Conservation (phyloP, 2,888 invertebrate genomes). For the Ceriagrion tenellum region DNA sequence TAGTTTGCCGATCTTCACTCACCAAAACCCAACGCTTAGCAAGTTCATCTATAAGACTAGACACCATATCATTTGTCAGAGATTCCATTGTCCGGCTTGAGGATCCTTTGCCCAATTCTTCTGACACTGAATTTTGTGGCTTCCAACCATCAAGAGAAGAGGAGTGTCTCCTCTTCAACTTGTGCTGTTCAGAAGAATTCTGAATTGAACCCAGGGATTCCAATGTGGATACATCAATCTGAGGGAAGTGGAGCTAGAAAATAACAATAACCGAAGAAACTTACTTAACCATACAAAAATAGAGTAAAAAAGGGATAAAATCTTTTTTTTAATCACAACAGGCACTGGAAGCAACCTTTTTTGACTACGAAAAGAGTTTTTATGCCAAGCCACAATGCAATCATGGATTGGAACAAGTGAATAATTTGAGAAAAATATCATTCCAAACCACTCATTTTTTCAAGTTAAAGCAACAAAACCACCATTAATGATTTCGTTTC, state of each 20-base stretch:
- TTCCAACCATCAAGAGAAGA: conserved; percentile 51
- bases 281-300: no score
- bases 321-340: background rate
- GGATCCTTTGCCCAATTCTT: conserved; percentile 14
- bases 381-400: no score
- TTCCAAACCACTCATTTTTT: no score
- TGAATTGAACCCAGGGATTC: conserved; percentile 36
- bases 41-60: conserved; percentile 80
- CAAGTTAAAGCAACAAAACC: no score
- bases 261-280: background rate
- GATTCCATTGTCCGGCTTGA: conserved; percentile 77
- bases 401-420: no score
- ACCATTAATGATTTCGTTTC: no score
- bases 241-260: conserved; percentile 47
- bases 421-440: no score
- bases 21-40: conserved; percentile 75
- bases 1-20: conserved; percentile 31
- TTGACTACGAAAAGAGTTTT: no score
- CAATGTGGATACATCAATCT: conserved; percentile 36
- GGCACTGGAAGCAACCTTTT: background rate
- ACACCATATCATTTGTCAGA: conserved; percentile 79
- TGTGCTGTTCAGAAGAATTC: conserved; percentile 25
- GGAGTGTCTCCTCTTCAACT: conserved; percentile 54
- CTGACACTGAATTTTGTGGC: background rate
- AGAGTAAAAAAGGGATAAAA: background rate